Evolutionary conservation across 2,888 invertebrate species (phyloP), one percentile per base, ranked within the genome.

Genomic region (Euspilapteryx auroguttella): DNA sequence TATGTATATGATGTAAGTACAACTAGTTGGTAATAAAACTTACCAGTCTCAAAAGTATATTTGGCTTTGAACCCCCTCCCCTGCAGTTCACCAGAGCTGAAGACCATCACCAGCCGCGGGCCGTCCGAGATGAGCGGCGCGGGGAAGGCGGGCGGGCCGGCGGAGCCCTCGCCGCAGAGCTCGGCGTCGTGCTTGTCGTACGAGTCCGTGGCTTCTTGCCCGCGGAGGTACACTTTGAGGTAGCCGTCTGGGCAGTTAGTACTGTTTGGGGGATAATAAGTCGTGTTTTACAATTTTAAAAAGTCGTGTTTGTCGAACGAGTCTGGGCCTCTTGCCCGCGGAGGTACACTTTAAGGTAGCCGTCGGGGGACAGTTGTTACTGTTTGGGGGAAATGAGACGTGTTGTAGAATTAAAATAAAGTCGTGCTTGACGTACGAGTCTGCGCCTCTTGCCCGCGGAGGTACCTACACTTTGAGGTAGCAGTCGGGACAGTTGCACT

Each of bases 111-210:
- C 36, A 97, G 82, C 28, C 95, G 81, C 3, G 96, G 95, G 2
- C 95, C 94, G 56, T 93, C 91, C 29, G 94, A 94, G 34, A 89
- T 83, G 35, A 94, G 84, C 22, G 85, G 80, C 29, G 84, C 81
- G n/a, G 93, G 92, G 49, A 85, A 82, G 31, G 79, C 79, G 1
- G 53, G 50, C 9, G 41, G 38, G 3, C 48, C 57, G 0, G 32
- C 25, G 3, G 41, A 81, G 17, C 56, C 55, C 42, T 86, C 84
- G 9, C 96, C 96, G 58, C 96, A 97, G 51, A 95, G 80, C 59
- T 93, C 93, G 45, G 91, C 85, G 62, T 95, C 94, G 55, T 91
- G 93, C 66, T 94, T 94, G 57, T 94, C 94, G 55, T 92, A 93
- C 22, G 92, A 89, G 59, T 93, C 93, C 29, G 89, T 89, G 20